These are phyloP conservation scores for Theonella swinhoei DNA, from an alignment of 37 sponge, comb jelly and placozoan genomes.

Conservation along the genomic window DNA sequence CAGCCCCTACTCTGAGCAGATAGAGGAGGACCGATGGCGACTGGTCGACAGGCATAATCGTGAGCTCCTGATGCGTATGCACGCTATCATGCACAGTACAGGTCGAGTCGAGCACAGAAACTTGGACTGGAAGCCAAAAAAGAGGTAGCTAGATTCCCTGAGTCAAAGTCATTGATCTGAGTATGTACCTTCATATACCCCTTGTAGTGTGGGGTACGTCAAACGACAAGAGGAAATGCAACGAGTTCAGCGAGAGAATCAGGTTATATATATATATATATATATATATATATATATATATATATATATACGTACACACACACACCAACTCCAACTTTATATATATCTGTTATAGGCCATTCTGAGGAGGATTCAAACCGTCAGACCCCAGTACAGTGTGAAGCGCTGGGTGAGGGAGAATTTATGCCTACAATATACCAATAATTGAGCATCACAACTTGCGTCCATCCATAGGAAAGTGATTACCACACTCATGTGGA, in stretches of 20 bases:
- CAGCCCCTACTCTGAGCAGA: conserved; percentile 5
- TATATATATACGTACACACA: too few species aligned
- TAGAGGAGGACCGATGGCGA: conserved; percentile 55
- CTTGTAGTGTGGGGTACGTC: conserved; percentile 52
- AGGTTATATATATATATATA: conserved; percentile 7
- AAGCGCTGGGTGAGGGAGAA: conserved; percentile 49
- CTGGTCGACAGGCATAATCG: conserved; percentile 61
- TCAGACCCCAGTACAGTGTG: conserved; percentile 61
- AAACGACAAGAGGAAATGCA: conserved; percentile 49
- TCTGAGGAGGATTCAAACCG: conserved; percentile 50
- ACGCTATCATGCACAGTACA: conserved; percentile 77
- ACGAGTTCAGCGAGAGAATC: conserved; percentile 46
- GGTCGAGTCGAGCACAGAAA: conserved; percentile 84
- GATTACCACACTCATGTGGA: conserved; percentile 34
- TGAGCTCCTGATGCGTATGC: conserved; percentile 71
- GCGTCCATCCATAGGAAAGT: conserved; percentile 28
- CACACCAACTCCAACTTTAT: too few species aligned
- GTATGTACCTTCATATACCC: background rate
- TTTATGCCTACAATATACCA: too few species aligned
- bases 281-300: background rate
- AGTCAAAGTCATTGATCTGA: background rate
- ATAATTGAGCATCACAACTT: background rate
- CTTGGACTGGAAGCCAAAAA: conserved; percentile 67
- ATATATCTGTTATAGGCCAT: conserved; percentile 30
- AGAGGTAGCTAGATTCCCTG: conserved; percentile 35